A percentile compares a stretch with the other conserved stretches of the same genome.
Evolutionary conservation across 2,888 invertebrate species (phyloP).

Genomic region (Drosophila mercatorum): DNA sequence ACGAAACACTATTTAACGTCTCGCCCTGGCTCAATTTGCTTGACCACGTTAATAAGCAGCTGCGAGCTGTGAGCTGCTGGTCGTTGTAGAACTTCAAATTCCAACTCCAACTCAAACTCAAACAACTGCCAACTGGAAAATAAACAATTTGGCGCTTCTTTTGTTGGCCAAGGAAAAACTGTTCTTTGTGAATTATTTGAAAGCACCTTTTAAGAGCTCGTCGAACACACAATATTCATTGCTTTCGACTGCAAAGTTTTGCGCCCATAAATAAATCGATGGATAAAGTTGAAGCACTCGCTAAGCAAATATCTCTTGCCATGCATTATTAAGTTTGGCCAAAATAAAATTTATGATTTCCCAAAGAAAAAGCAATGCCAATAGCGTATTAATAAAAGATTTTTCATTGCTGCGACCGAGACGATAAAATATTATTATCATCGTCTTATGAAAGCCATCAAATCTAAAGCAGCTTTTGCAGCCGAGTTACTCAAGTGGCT

Average conservation of each 20-base stretch:
- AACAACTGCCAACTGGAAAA: slow-evolving; percentile 30
- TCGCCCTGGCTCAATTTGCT: slow-evolving; percentile 53
- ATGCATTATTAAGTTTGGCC: slow-evolving; percentile 63
- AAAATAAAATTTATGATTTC: slow-evolving; percentile 46
- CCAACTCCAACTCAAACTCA: neutral
- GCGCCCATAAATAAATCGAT: slow-evolving; percentile 44
- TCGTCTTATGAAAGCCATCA: slow-evolving; percentile 53
- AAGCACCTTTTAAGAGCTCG: slow-evolving; percentile 22
- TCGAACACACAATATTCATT: slow-evolving; percentile 10
- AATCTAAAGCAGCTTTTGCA: slow-evolving; percentile 44
- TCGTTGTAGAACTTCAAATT: slow-evolving; percentile 13
- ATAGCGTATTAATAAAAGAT: slow-evolving; percentile 46
- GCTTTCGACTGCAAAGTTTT: slow-evolving; percentile 24
- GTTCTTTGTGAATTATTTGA: slow-evolving; percentile 23
- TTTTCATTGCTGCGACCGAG: slow-evolving; percentile 32
- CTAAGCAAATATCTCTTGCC: slow-evolving; percentile 13
- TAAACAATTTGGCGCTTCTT: slow-evolving; percentile 53
- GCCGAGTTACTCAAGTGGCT: slow-evolving; percentile 32
- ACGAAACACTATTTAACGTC: slow-evolving; percentile 53
- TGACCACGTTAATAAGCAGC: slow-evolving; percentile 71
- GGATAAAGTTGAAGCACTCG: slow-evolving; percentile 26
- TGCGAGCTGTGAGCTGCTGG: slow-evolving; percentile 20
- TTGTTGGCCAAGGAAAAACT: slow-evolving; percentile 14
- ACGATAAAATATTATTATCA: slow-evolving; percentile 55
- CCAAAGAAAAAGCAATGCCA: slow-evolving; percentile 12